phyloP scores from a whole-genome alignment of 2,113 vertebrate genomes.

The Apeltes quadracus region DNA sequence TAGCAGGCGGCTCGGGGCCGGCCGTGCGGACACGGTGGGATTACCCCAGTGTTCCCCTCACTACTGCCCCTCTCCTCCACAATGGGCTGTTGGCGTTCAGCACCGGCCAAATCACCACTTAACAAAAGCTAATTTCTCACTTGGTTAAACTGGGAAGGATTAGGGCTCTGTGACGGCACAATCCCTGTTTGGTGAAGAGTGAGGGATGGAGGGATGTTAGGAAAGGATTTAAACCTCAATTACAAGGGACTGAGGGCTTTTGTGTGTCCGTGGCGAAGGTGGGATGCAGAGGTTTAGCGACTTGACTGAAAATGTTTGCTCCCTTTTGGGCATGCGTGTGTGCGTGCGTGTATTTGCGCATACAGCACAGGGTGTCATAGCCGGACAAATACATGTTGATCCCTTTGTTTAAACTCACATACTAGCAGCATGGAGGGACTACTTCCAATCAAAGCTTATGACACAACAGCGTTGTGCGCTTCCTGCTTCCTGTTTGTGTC shows the following conservation, averaged over 20 bases:
- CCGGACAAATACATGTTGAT: slow-evolving; percentile 80
- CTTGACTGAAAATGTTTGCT: slow-evolving; percentile 46
- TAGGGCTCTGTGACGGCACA: slow-evolving; percentile 70
- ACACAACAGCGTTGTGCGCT: slow-evolving; percentile 42
- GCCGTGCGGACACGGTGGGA: slow-evolving; percentile 63
- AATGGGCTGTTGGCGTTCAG: slow-evolving; percentile 74
- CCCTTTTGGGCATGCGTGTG: slow-evolving; percentile 32
- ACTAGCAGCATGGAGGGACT: slow-evolving; percentile 46
- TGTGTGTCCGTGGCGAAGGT: slow-evolving; percentile 72
- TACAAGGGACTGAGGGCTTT: slow-evolving; percentile 72
- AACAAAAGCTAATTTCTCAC: slow-evolving; percentile 84
- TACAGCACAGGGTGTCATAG: slow-evolving; percentile 64
- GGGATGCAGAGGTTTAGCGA: slow-evolving; percentile 54
- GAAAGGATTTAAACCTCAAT: slow-evolving; percentile 80
- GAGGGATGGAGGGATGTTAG: slow-evolving; percentile 65
- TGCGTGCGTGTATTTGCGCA: slow-evolving; percentile 33
- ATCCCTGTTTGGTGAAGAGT: slow-evolving; percentile 72
- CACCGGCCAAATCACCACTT: slow-evolving; percentile 78
- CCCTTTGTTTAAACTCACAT: slow-evolving; percentile 79
- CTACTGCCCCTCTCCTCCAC: slow-evolving; percentile 65
- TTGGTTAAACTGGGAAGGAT: slow-evolving; percentile 80
- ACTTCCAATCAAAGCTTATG: slow-evolving; percentile 38
- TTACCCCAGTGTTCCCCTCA: slow-evolving; percentile 59
- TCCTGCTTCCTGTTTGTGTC: slow-evolving; percentile 26
- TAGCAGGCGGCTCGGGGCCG: slow-evolving; percentile 7